phyloP scores from a whole-genome alignment of 1,140 invertebrate genomes.

The Drosophila watanabei region DNA sequence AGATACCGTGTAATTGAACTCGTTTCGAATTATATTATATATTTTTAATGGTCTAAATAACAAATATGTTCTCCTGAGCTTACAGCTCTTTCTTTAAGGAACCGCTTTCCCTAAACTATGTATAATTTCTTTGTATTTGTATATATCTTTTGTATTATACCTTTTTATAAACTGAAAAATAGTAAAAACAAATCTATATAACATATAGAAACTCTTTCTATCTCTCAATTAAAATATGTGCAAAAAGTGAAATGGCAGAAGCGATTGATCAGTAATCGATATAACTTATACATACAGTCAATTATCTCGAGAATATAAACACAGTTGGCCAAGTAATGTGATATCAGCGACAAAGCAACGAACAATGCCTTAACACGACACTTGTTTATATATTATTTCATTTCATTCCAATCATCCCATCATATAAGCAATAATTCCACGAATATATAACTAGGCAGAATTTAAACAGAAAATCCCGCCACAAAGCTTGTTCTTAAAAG shows the following conservation, averaged over 20 bases:
- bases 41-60: too few relatives aligned
- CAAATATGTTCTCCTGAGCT: too few relatives aligned
- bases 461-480: background rate
- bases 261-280: constrained; percentile 13
- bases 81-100: too few relatives aligned
- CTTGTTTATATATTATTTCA: background rate
- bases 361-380: background rate
- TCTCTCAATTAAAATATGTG: background rate
- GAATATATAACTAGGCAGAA: background rate
- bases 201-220: background rate
- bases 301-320: constrained; percentile 1
- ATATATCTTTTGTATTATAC: background rate
- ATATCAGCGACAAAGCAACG: background rate
- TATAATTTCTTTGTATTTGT: background rate
- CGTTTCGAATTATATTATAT: too few relatives aligned
- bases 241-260: background rate
- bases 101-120: too few relatives aligned
- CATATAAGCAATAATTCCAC: background rate
- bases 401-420: background rate
- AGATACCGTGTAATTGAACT: background rate
- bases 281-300: background rate
- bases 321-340: constrained; percentile 5
- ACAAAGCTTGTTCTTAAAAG: background rate
- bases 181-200: too few relatives aligned
- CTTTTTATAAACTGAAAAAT: background rate